These are phyloP conservation scores for Caenorhabditis remanei DNA, from an alignment of 1,140 invertebrate genomes.

Conservation along the genomic window DNA sequence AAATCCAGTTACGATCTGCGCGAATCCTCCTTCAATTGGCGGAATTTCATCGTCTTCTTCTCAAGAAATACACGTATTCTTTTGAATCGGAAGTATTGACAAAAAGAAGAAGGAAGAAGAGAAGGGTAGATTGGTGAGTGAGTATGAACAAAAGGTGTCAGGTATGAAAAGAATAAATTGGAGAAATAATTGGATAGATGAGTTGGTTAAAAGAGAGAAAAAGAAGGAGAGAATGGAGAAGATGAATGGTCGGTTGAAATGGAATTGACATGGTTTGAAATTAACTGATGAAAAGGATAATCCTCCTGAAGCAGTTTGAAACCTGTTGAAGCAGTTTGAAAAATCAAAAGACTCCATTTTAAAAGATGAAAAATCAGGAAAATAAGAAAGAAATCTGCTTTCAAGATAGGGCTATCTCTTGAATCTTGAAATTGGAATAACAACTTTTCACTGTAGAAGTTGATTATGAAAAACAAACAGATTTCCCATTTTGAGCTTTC, in stretches of 20 bases:
- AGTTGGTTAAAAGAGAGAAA: neutral
- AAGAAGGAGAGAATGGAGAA: neutral
- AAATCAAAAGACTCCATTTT: no score
- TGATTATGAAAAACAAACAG: no score
- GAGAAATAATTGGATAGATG: neutral
- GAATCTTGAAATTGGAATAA: no score
- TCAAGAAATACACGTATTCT: constrained; percentile 38
- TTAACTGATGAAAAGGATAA: no score
- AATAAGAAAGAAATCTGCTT: no score
- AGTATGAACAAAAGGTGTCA: constrained; percentile 22
- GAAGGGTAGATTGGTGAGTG: neutral
- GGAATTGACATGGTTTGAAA: neutral
- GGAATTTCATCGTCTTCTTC: neutral
- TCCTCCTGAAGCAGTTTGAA: no score
- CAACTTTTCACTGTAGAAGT: no score
- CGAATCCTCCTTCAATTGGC: neutral
- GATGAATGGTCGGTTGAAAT: neutral
- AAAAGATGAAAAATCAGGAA: no score
- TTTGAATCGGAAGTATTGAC: constrained; percentile 16
- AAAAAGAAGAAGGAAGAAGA: constrained; percentile 2
- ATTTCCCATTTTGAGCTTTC: no score
- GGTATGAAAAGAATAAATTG: neutral
- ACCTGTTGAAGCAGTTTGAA: no score
- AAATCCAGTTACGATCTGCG: constrained; percentile 18
- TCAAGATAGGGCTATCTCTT: no score